Conservation (phyloP, 2,797 vertebrate genomes). For the Muraenolepis orangiensis region DNA sequence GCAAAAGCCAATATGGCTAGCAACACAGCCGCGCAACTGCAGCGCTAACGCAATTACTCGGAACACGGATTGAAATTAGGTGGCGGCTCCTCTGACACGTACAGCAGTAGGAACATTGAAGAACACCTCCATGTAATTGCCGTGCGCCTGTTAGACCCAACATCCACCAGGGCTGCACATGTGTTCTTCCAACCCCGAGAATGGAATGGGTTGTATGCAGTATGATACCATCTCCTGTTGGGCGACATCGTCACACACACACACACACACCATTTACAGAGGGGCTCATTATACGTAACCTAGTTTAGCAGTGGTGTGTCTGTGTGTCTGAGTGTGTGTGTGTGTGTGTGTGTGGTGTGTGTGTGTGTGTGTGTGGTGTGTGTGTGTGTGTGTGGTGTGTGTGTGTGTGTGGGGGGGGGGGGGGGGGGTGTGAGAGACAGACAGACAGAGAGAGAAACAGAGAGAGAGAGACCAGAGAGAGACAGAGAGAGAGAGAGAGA, state of each 20-base stretch:
- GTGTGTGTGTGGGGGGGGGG: constrained; percentile 12
- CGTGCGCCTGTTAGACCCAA: not conserved
- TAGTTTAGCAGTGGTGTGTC: constrained; percentile 36
- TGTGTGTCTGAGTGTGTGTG: not conserved
- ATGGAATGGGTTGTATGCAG: not conserved
- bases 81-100: too few relatives aligned
- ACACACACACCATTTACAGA: constrained; percentile 39
- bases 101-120: too few relatives aligned
- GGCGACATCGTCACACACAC: constrained; percentile 24
- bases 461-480: too few relatives aligned
- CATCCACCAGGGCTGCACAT: not conserved
- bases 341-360: constrained; percentile 16
- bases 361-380: not conserved
- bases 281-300: constrained; percentile 54
- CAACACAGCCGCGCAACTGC: not conserved
- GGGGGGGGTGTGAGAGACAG: too few relatives aligned
- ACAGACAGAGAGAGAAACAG: too few relatives aligned
- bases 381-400: constrained; percentile 15
- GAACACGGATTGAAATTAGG: not conserved
- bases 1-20: not conserved
- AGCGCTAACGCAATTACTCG: not conserved
- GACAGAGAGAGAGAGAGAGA: too few relatives aligned
- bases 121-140: too few relatives aligned
- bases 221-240: constrained; percentile 18
- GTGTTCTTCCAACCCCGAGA: not conserved